Conservation (phyloP, 2,797 vertebrate species). For the Alosa sapidissima region DNA sequence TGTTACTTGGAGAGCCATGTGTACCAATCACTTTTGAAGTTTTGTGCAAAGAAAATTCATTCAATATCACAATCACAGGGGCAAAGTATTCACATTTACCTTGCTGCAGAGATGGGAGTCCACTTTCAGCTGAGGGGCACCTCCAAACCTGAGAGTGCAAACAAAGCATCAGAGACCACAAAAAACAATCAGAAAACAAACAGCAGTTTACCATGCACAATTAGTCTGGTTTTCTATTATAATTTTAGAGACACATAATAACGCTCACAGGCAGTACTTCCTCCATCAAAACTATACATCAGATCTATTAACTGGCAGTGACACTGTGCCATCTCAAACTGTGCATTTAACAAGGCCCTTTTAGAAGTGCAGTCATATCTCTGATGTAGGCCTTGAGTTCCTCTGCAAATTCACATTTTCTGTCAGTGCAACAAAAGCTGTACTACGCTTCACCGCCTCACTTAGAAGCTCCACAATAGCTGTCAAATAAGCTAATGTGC, state of each 20-base stretch:
- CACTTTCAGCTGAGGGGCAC: background rate
- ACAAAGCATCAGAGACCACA: background rate
- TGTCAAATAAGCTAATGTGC: background rate
- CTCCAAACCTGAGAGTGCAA: background rate
- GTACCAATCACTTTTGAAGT: background rate
- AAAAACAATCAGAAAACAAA: background rate
- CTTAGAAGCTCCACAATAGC: background rate
- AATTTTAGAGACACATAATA: background rate
- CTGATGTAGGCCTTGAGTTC: background rate
- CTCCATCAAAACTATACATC: background rate
- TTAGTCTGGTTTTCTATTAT: background rate
- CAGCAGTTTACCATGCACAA: background rate
- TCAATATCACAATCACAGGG: background rate
- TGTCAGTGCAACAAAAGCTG: background rate
- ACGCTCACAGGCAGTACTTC: background rate
- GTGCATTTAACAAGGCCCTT: background rate
- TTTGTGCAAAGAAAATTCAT: background rate
- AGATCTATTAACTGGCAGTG: background rate
- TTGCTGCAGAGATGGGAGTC: background rate
- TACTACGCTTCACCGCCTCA: background rate
- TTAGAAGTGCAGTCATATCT: background rate
- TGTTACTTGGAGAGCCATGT: too few species aligned
- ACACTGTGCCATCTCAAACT: background rate
- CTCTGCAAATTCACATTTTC: constrained; percentile 5
- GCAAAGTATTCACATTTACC: background rate